A percentile compares a stretch with the other conserved stretches of the same genome.
Conservation (phyloP, 2,113 vertebrate species). For the Poeciliopsis retropinna region DNA sequence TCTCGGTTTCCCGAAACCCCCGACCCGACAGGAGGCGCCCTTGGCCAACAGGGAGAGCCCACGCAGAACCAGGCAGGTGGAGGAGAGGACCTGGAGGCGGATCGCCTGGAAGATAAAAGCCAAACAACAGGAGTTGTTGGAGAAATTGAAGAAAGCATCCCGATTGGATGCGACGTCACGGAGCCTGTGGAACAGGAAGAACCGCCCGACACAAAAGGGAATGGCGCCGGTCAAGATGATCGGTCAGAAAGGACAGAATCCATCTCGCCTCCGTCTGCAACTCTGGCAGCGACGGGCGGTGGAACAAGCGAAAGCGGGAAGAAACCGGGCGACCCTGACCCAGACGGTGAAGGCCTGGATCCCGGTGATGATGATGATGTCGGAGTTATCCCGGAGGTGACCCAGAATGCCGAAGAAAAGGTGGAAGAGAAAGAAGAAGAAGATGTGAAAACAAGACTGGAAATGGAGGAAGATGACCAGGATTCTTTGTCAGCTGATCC, state of each 20-base stretch:
- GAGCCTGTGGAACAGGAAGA: constrained; percentile 5
- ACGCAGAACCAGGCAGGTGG: background rate
- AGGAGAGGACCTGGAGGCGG: background rate
- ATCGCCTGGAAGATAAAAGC: background rate
- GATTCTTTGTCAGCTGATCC: constrained; percentile 6
- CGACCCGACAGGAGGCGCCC: background rate
- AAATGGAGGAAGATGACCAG: constrained; percentile 6
- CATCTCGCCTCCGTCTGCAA: background rate
- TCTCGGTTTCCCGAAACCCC: background rate
- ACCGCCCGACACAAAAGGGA: background rate
- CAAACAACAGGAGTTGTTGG: background rate
- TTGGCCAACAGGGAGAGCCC: constrained; percentile 19
- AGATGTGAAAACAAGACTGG: background rate
- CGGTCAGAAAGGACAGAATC: background rate
- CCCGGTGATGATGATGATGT: constrained; percentile 4
- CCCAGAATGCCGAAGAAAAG: constrained; percentile 15
- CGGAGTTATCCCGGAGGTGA: background rate
- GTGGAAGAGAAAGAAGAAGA: constrained; percentile 10
- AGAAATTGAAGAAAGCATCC: background rate
- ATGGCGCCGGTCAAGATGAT: background rate
- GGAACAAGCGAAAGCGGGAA: background rate
- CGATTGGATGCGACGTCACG: background rate
- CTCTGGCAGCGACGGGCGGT: background rate
- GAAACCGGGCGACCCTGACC: background rate
- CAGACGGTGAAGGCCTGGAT: background rate